Evolutionary conservation across 2,888 invertebrate genomes (phyloP), one percentile per base, ranked within the genome.

Genomic region (Schrankia costaestrigalis): DNA sequence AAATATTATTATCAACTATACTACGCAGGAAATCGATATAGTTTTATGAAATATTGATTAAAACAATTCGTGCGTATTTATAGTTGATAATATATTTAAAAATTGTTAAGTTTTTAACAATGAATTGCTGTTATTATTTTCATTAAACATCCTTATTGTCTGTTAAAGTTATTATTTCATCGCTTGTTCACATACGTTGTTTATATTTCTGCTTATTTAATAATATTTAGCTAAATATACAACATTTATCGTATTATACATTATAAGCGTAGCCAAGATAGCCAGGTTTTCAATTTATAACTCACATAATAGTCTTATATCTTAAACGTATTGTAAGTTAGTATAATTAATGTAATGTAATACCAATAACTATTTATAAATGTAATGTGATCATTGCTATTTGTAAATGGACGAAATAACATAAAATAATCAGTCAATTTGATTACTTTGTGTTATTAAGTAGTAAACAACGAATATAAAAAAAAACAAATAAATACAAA

Each of bases 231-330:
- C 68, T 71, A 86, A 86, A 86, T 87, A 86, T 87, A 87, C 82
- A 80, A 46, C 63, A 71, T 73, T 83, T 79, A 75, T 80, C 77
- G 71, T 85, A 33, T 33, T 26, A 6, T 4, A 3, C 5, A 83
- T 72, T 32, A 64, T 85, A 81, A 85, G 77, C 43, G 66, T 89
- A 88, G 87, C 70, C 88, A 88, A 67, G 87, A 89, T 89, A 89
- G 83, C 81, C 87, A 86, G 84, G 88, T 86, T 89, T 88, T 88
- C 77, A 83, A 84, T 86, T 86, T 73, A n/a, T n/a, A 81, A 71
- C 74, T 73, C 81, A 83, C 77, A 77, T 72, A 74, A 63, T 73
- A 80, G 74, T 69, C 63, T 55, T 69, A 63, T 78, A 80, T 75
- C 67, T 70, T 77, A 71, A n/a, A 68, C 62, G 50, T 57, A 51